Conservation (phyloP, 2,113 vertebrate genomes). For the Nothocercus nigrocapillus region DNA sequence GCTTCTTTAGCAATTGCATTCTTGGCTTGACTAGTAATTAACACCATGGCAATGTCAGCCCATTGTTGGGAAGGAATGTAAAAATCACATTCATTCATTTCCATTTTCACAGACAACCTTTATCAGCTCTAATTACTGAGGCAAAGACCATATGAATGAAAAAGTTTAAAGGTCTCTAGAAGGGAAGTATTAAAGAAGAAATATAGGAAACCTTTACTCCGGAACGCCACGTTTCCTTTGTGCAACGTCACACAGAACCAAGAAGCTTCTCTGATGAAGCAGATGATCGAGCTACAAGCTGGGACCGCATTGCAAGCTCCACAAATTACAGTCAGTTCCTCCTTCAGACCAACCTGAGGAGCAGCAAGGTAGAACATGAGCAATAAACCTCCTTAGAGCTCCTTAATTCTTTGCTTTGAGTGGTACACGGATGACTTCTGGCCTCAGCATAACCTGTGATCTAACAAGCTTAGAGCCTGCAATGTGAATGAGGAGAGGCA, state of each 20-base stretch:
- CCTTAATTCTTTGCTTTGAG: not conserved
- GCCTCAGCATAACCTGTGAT: not conserved
- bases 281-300: not conserved
- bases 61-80: not conserved
- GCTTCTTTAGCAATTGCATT: not conserved
- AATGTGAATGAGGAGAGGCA: not conserved
- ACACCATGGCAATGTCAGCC: not conserved
- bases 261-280: not conserved
- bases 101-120: not conserved
- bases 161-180: not conserved
- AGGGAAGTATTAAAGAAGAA: not conserved
- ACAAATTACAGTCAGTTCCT: not conserved
- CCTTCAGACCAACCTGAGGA: not conserved
- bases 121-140: not conserved
- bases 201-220: not conserved
- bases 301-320: not conserved
- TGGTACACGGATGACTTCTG: not conserved
- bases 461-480: not conserved
- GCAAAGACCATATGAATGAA: not conserved
- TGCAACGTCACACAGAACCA: accelerated
- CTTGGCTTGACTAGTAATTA: not conserved
- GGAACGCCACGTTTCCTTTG: accelerated
- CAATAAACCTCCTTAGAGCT: not conserved
- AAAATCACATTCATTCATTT: not conserved
- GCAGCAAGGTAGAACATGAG: not conserved